Conservation (phyloP, 2,113 vertebrate species). For the Lepus europaeus region DNA sequence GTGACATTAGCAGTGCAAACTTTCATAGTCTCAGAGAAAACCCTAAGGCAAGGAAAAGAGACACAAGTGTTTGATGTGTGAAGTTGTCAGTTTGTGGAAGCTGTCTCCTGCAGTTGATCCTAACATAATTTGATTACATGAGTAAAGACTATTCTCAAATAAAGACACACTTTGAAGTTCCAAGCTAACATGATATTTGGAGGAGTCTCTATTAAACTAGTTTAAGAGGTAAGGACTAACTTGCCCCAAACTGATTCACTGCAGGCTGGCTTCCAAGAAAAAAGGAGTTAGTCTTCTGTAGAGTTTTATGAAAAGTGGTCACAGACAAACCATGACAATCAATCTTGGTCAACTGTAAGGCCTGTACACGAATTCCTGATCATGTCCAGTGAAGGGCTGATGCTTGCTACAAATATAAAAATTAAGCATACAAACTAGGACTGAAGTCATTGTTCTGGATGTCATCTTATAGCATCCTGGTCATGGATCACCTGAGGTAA, state of each 20-base stretch:
- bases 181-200: not conserved
- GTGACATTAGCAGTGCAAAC: not conserved
- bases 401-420: not conserved
- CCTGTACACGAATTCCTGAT: not conserved
- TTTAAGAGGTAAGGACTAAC: not conserved
- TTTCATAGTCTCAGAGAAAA: not conserved
- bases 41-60: not conserved
- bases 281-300: not conserved
- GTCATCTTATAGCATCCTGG: not conserved
- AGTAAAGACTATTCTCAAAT: not conserved
- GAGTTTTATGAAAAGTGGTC: not conserved
- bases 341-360: not conserved
- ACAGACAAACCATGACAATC: not conserved
- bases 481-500: not conserved
- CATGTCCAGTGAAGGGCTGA: not conserved
- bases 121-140: not conserved
- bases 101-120: not conserved
- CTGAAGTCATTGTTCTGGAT: not conserved
- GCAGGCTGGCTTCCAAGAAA: not conserved
- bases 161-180: not conserved
- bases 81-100: not conserved
- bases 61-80: not conserved
- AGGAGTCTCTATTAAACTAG: not conserved
- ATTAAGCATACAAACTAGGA: not conserved
- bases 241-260: not conserved